A percentile compares a stretch with the other conserved stretches of the same genome.
These are phyloP conservation scores for Antheraea pernyi DNA, from an alignment of 1,140 invertebrate species.

Conservation along the genomic window DNA sequence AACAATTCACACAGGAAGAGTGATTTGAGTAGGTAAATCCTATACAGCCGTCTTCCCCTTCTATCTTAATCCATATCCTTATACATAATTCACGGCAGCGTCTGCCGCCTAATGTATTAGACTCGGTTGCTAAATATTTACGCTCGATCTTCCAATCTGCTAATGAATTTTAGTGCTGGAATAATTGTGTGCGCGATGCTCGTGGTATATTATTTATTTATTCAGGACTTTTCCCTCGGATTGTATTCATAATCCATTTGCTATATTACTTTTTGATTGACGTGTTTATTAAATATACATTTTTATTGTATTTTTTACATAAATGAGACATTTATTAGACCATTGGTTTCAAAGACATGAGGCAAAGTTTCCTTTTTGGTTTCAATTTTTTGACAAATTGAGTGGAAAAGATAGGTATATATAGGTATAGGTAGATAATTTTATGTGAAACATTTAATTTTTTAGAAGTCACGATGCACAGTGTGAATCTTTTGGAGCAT, in stretches of 20 bases:
- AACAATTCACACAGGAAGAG: not conserved
- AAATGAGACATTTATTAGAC: no score
- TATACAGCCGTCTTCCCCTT: not conserved
- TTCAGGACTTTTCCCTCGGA: slow-evolving; percentile 11
- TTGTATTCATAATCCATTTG: slow-evolving; percentile 6
- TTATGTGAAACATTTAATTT: no score
- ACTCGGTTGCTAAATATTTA: slow-evolving; percentile 52
- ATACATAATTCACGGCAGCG: slow-evolving; percentile 47
- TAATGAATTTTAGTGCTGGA: slow-evolving; percentile 49
- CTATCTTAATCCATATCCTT: slow-evolving; percentile 21
- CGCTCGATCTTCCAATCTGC: slow-evolving; percentile 41
- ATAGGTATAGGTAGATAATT: no score
- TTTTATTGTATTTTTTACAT: not conserved
- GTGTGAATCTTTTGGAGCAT: no score
- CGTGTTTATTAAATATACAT: not conserved
- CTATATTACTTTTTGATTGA: slow-evolving; percentile 6
- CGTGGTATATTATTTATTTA: slow-evolving; percentile 19
- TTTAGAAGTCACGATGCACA: no score
- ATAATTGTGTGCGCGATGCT: slow-evolving; percentile 23
- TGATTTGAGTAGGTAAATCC: not conserved
- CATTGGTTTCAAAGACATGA: no score
- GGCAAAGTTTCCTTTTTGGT: no score
- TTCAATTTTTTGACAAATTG: no score
- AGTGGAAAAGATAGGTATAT: no score
- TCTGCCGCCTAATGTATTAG: slow-evolving; percentile 49